A percentile compares a stretch with the other conserved stretches of the same genome.
These are phyloP conservation scores for Drosophila neocordata DNA, from an alignment of 1,140 invertebrate genomes.

Conservation along the genomic window DNA sequence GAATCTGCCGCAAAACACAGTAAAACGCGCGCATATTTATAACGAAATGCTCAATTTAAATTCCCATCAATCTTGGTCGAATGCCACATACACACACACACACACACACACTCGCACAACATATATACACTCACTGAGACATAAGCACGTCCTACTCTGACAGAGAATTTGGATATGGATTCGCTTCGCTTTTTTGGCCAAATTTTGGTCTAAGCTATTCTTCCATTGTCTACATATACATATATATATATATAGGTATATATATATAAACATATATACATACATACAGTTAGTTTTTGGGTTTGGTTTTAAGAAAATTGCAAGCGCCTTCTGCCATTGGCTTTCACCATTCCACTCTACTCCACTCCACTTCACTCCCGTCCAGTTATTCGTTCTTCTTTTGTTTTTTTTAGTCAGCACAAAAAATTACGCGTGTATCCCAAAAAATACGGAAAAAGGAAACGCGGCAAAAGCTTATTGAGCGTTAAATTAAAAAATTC, in stretches of 20 bases:
- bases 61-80: conserved; percentile 55
- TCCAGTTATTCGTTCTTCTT: conserved; percentile 31
- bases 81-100: conserved; percentile 27
- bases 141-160: conserved; percentile 2
- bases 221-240: conserved; percentile 18
- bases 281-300: conserved; percentile 3
- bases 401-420: conserved; percentile 35
- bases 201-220: conserved; percentile 7
- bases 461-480: conserved; percentile 75
- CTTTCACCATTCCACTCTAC: neutral
- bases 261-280: neutral
- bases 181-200: conserved; percentile 21
- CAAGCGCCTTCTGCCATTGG: neutral
- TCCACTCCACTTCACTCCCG: conserved; percentile 1
- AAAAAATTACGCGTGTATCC: conserved; percentile 27
- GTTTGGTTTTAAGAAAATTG: neutral
- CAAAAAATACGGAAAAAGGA: conserved; percentile 44
- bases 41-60: conserved; percentile 80
- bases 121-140: conserved; percentile 14
- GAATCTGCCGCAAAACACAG: conserved; percentile 71
- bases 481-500: conserved; percentile 82
- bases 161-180: conserved; percentile 27
- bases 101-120: neutral
- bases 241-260: neutral
- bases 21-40: conserved; percentile 80